Conservation (phyloP, 2,797 vertebrate genomes). For the Eulemur coronatus region DNA sequence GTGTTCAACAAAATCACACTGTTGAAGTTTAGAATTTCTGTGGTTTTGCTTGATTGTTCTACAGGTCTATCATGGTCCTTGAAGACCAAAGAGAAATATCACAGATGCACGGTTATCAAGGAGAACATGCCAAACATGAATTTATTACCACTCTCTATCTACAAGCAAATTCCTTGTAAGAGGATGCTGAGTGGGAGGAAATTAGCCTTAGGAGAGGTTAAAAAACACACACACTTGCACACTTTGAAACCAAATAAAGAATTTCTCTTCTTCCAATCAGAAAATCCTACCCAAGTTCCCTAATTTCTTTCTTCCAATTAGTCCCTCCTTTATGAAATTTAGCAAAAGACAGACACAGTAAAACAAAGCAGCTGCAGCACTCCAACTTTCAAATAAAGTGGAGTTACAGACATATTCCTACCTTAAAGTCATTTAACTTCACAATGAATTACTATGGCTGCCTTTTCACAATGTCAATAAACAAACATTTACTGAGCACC, state of each 20-base stretch:
- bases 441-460: neutral
- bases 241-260: conserved; percentile 29
- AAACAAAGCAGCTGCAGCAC: neutral
- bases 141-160: neutral
- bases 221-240: neutral
- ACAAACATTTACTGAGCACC: neutral
- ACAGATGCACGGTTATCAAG: conserved; percentile 36
- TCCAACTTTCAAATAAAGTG: neutral
- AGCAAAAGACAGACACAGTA: neutral
- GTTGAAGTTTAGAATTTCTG: conserved; percentile 12
- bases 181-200: neutral
- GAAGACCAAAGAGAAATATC: conserved; percentile 42
- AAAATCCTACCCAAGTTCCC: neutral
- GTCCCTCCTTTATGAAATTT: neutral
- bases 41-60: neutral
- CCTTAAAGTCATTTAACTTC: neutral
- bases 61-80: neutral
- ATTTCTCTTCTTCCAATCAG: conserved; percentile 1
- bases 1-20: conserved; percentile 5
- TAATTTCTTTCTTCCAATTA: neutral
- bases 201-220: conserved; percentile 5
- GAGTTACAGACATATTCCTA: neutral
- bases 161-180: conserved; percentile 20
- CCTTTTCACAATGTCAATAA: neutral
- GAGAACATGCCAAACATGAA: neutral